Percentiles rank a stretch among this genome's conserved stretches.
Conservation (phyloP, 2,797 vertebrate species). For the Spinus olivaceus region DNA sequence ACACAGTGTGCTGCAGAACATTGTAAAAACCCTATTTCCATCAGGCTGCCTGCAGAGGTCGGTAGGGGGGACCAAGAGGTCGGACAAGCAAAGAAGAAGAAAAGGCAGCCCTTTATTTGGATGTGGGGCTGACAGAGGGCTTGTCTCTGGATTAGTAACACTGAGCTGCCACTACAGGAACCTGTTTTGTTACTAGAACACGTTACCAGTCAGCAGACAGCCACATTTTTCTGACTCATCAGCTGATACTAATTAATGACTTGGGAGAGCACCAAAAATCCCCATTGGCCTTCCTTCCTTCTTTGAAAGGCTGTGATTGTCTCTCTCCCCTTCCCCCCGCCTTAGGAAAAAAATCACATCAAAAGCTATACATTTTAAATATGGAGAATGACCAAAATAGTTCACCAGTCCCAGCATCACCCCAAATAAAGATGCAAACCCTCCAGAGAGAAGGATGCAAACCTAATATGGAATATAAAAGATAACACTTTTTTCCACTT, state of each 20-base stretch:
- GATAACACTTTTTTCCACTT: fast-evolving
- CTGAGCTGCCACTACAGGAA: neutral
- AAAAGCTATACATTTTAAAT: neutral
- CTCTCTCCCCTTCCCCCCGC: neutral
- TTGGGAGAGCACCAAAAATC: constrained; percentile 21
- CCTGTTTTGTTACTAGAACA: constrained; percentile 18
- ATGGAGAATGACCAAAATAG: neutral
- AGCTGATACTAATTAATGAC: constrained; percentile 42
- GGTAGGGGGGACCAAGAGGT: neutral
- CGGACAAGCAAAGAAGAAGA: fast-evolving
- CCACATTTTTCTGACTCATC: constrained; percentile 38
- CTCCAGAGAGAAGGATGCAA: neutral
- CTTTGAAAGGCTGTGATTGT: constrained; percentile 1
- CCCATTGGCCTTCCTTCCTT: neutral
- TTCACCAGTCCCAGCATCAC: neutral
- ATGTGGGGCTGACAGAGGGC: neutral
- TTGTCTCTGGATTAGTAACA: neutral
- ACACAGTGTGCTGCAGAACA: neutral
- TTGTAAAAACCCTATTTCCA: neutral
- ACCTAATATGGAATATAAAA: neutral
- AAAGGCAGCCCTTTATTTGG: neutral
- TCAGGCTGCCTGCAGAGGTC: neutral
- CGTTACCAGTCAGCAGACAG: constrained; percentile 32
- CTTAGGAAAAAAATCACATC: neutral
- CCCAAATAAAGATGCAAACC: neutral